Conservation (phyloP, 2,888 invertebrate species). For the Euplexia lucipara region DNA sequence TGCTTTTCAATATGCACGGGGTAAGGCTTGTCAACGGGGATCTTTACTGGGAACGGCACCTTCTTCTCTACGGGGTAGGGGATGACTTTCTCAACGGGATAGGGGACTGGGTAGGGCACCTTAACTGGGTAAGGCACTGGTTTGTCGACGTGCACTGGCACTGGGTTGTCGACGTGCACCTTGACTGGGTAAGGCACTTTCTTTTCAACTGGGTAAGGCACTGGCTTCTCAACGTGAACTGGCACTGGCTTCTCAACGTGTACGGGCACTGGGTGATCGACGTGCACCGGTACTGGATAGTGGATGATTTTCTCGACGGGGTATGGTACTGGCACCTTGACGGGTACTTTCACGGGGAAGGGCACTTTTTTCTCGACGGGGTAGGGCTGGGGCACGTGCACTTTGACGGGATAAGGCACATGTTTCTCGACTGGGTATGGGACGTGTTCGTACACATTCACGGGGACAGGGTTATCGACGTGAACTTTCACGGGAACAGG, state of each 20-base stretch:
- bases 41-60: slow-evolving; percentile 92
- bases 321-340: slow-evolving; percentile 94
- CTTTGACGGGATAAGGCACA: slow-evolving; percentile 93
- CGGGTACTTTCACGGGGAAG: slow-evolving; percentile 92
- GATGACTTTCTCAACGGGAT: slow-evolving; percentile 92
- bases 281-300: slow-evolving; percentile 93
- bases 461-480: slow-evolving; percentile 93
- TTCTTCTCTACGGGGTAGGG: slow-evolving; percentile 93
- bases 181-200: slow-evolving; percentile 93
- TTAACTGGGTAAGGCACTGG: slow-evolving; percentile 95
- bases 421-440: slow-evolving; percentile 94
- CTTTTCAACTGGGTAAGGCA: slow-evolving; percentile 94
- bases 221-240: slow-evolving; percentile 93
- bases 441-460: slow-evolving; percentile 91
- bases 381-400: slow-evolving; percentile 93
- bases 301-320: slow-evolving; percentile 94
- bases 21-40: slow-evolving; percentile 91
- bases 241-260: slow-evolving; percentile 93
- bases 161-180: slow-evolving; percentile 92
- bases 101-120: slow-evolving; percentile 93
- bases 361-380: slow-evolving; percentile 94
- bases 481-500: slow-evolving; percentile 93
- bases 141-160: slow-evolving; percentile 94
- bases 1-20: slow-evolving; percentile 93
- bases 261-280: slow-evolving; percentile 93